Percentiles rank a stretch among this genome's conserved stretches.
phyloP scores from a whole-genome alignment of 2,113 vertebrate genomes.

The Bos taurus region ARS-UCD2.0 NC_037334.1:79373001-79373500 shows the following conservation, averaged over 20 bases:
- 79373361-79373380: not conserved
- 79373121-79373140: not conserved
- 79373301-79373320: not conserved
- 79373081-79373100: not conserved
- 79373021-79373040: not conserved
- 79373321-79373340: not conserved
- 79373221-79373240: not conserved
- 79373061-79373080: not conserved
- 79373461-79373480: not conserved
- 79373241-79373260: not conserved
- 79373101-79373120: not conserved
- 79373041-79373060: not conserved
- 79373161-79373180: not conserved
- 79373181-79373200: not conserved
- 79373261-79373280: not conserved
- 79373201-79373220: not conserved
- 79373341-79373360: not conserved
- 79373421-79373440: no score
- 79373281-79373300: not conserved
- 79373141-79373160: not conserved
- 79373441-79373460: not conserved
- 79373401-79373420: not conserved
- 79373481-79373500: fast-evolving
- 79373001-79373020: not conserved
- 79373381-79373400: not conserved